Conservation (phyloP, 2,113 vertebrate species). For the Archocentrus centrarchus region DNA sequence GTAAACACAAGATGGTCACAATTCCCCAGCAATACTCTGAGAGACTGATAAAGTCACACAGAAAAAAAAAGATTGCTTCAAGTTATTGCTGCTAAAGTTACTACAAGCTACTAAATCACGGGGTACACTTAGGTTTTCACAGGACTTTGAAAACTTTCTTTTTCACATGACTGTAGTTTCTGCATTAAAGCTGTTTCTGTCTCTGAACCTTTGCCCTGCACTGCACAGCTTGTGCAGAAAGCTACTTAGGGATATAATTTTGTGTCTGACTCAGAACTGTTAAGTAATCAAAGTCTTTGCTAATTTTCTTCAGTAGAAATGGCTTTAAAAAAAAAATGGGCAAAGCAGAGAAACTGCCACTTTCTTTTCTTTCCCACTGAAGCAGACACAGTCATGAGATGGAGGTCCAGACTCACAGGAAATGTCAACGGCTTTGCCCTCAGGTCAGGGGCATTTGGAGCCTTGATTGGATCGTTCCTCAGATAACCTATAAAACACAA, state of each 20-base stretch:
- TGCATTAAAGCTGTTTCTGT: background rate
- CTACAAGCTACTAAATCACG: background rate
- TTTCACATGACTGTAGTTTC: background rate
- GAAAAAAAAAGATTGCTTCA: too few relatives aligned
- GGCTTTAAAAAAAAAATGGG: background rate
- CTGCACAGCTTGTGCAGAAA: background rate
- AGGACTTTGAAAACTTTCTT: background rate
- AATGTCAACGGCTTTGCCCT: slow-evolving; percentile 56
- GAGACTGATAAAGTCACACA: too few relatives aligned
- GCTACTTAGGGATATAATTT: background rate
- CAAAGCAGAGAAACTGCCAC: slow-evolving; percentile 13
- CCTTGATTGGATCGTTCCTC: slow-evolving; percentile 60
- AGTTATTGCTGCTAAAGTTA: too few relatives aligned
- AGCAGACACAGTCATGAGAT: slow-evolving; percentile 25
- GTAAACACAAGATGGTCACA: too few relatives aligned
- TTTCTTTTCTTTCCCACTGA: background rate
- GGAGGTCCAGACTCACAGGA: slow-evolving; percentile 51
- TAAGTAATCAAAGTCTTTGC: slow-evolving; percentile 23
- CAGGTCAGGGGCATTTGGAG: slow-evolving; percentile 43
- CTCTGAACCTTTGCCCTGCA: background rate
- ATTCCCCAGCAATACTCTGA: too few relatives aligned
- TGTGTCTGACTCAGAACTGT: background rate
- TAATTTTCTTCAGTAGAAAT: background rate
- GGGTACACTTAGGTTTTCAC: background rate
- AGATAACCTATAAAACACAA: slow-evolving; percentile 59